Percentiles rank a stretch among this genome's conserved stretches.
These are phyloP conservation scores for Proterorhinus semilunaris DNA, from an alignment of 2,113 vertebrate genomes.

Conservation along the genomic window DNA sequence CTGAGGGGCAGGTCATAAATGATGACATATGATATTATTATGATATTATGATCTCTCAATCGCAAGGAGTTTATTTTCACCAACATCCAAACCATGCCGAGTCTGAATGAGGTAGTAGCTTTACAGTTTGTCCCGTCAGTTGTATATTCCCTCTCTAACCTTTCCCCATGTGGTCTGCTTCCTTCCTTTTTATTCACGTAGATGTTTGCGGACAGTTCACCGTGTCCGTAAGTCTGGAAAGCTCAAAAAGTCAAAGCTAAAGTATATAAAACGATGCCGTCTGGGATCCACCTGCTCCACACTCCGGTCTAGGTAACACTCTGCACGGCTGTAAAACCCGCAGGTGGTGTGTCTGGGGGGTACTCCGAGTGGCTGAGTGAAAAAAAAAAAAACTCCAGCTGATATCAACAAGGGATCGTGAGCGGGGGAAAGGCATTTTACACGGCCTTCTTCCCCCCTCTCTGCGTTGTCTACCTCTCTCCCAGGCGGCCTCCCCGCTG, in stretches of 20 bases:
- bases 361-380: conserved; percentile 10
- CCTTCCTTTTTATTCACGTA: no score
- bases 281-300: background rate
- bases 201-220: no score
- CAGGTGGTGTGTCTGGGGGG: background rate
- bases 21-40: no score
- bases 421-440: conserved; percentile 75
- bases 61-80: no score
- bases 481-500: conserved; percentile 72
- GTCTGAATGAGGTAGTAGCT: no score
- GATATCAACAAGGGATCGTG: conserved; percentile 79
- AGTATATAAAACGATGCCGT: background rate
- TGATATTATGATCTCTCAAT: no score
- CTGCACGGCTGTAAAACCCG: conserved; percentile 60
- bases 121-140: no score
- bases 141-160: no score
- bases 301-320: background rate
- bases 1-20: no score
- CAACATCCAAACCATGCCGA: no score
- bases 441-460: conserved; percentile 76
- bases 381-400: conserved; percentile 32
- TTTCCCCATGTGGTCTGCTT: no score
- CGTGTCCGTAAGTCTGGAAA: no score
- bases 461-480: conserved; percentile 83
- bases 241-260: background rate